A percentile compares a stretch with the other conserved stretches of the same genome.
Evolutionary conservation across 2,113 vertebrate species (phyloP).

Genomic region (Zootoca vivipara): DNA sequence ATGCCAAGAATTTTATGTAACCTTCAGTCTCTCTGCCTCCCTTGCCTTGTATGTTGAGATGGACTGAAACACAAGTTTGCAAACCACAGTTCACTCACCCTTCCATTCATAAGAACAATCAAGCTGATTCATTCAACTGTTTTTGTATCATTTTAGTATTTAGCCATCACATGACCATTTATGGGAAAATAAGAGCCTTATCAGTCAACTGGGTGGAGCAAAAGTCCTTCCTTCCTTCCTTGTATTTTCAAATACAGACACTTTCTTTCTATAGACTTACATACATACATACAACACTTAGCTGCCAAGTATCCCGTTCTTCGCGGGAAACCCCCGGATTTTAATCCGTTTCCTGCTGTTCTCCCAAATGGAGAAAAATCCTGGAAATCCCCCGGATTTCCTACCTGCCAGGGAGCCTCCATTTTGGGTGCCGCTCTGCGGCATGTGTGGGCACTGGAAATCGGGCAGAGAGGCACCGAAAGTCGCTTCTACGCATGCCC

Average conservation of each 20-base stretch:
- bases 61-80: background rate
- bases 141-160: constrained; percentile 7
- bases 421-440: no score
- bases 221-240: background rate
- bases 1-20: constrained; percentile 12
- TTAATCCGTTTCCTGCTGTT: no score
- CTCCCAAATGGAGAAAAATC: no score
- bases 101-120: constrained; percentile 5
- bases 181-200: background rate
- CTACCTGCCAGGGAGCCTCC: no score
- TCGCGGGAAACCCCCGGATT: no score
- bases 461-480: no score
- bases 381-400: no score
- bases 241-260: background rate
- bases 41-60: background rate
- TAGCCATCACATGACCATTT: constrained; percentile 1
- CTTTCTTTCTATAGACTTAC: background rate
- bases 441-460: no score
- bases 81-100: background rate
- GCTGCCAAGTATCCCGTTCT: no score
- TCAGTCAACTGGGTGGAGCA: background rate
- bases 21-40: background rate
- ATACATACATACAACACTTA: background rate
- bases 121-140: background rate
- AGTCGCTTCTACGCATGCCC: no score